Evolutionary conservation across 1,140 invertebrate species (phyloP).

Genomic region (Drosophila subobscura): DNA sequence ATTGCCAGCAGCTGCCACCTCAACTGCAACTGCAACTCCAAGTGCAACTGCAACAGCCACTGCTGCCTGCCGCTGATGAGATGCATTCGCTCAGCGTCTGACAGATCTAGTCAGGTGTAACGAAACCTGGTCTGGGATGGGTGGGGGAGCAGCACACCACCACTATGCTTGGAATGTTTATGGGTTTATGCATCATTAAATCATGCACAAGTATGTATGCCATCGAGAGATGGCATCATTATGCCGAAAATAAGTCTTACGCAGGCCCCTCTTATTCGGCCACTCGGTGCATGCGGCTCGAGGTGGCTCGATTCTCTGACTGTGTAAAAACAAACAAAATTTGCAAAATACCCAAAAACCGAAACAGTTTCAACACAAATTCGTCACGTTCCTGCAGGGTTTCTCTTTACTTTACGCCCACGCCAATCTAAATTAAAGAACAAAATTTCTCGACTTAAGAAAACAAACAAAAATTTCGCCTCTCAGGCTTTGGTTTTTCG

Average conservation of each 20-base stretch:
- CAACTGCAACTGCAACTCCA: background rate
- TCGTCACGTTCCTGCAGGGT: constrained; percentile 57
- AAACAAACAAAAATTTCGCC: constrained; percentile 50
- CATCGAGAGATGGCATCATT: constrained; percentile 49
- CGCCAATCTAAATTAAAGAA: constrained; percentile 23
- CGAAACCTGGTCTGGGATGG: constrained; percentile 34
- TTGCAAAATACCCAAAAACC: constrained; percentile 36
- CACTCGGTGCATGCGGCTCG: constrained; percentile 35
- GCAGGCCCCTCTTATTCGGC: constrained; percentile 44
- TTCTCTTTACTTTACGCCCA: constrained; percentile 4
- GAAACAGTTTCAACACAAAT: constrained; percentile 54
- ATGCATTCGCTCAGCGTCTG: constrained; percentile 43
- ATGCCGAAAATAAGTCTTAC: constrained; percentile 71
- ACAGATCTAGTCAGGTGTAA: constrained; percentile 72
- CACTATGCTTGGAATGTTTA: constrained; percentile 54
- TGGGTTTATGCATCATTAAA: constrained; percentile 55
- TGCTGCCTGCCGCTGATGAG: constrained; percentile 4
- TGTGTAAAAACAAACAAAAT: constrained; percentile 65
- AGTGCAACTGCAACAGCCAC: constrained; percentile 12
- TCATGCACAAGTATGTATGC: constrained; percentile 19
- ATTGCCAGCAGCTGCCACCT: constrained; percentile 21
- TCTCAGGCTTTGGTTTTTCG: background rate
- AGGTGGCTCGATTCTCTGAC: constrained; percentile 8
- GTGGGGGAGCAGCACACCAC: constrained; percentile 36
- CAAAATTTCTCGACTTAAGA: constrained; percentile 35